Conservation (phyloP, 1,140 invertebrate species). For the Drosophila nigrodunni region DNA sequence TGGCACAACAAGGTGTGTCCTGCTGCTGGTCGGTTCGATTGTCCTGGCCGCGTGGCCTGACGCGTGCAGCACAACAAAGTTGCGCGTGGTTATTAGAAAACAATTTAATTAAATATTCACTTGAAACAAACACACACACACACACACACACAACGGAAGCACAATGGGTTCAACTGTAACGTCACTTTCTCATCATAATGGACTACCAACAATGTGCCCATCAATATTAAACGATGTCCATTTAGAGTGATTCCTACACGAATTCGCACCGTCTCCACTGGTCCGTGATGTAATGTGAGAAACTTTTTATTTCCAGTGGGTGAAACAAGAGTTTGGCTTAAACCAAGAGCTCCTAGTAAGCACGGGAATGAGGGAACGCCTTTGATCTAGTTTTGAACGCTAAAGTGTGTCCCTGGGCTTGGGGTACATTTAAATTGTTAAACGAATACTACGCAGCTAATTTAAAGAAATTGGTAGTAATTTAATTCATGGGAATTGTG, state of each 20-base stretch:
- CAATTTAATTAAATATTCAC: slow-evolving; percentile 84
- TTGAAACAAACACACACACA: slow-evolving; percentile 55
- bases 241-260: slow-evolving; percentile 58
- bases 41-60: slow-evolving; percentile 62
- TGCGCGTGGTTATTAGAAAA: slow-evolving; percentile 83
- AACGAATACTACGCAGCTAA: slow-evolving; percentile 1
- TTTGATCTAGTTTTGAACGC: slow-evolving; percentile 60
- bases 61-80: slow-evolving; percentile 76
- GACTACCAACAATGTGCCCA: slow-evolving; percentile 72
- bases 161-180: slow-evolving; percentile 23
- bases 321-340: slow-evolving; percentile 10
- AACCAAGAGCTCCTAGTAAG: slow-evolving; percentile 18
- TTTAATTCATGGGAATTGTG: not conserved
- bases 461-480: not conserved
- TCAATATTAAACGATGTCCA: slow-evolving; percentile 82
- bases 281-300: slow-evolving; percentile 79
- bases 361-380: slow-evolving; percentile 35
- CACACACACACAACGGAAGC: slow-evolving; percentile 40
- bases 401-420: not conserved
- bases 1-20: slow-evolving; percentile 83
- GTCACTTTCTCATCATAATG: slow-evolving; percentile 75
- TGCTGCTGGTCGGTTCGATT: slow-evolving; percentile 48
- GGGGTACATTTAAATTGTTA: not conserved
- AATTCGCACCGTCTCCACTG: slow-evolving; percentile 35
- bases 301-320: slow-evolving; percentile 56